phyloP scores from a whole-genome alignment of 37 sponge, comb jelly and placozoan species.

The Oopsacas minuta region DNA sequence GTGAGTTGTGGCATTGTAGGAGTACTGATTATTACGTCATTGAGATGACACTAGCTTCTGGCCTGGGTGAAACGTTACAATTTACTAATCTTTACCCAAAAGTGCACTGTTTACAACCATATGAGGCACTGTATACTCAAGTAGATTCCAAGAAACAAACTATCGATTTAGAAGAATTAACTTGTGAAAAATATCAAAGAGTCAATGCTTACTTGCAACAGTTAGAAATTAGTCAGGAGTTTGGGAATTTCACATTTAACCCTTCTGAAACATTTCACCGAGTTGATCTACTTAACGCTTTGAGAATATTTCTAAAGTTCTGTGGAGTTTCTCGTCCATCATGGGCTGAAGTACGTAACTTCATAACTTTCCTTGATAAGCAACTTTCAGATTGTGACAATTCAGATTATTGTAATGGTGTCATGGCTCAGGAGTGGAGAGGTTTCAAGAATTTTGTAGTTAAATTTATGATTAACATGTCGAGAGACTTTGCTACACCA shows the following conservation, averaged over 20 bases:
- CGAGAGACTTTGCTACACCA: slow-evolving; percentile 26
- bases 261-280: neutral
- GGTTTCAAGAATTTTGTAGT: slow-evolving; percentile 63
- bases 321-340: slow-evolving; percentile 62
- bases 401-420: slow-evolving; percentile 34
- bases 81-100: neutral
- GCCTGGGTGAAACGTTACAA: neutral
- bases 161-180: slow-evolving; percentile 45
- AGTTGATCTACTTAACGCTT: neutral
- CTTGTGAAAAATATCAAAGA: slow-evolving; percentile 36
- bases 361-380: slow-evolving; percentile 56
- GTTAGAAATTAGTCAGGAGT: neutral
- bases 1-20: slow-evolving; percentile 2
- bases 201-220: slow-evolving; percentile 47
- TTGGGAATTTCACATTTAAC: slow-evolving; percentile 38
- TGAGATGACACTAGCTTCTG: neutral
- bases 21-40: neutral
- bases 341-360: slow-evolving; percentile 70
- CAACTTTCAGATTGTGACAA: slow-evolving; percentile 66
- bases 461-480: slow-evolving; percentile 79
- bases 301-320: slow-evolving; percentile 8
- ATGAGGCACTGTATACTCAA: neutral
- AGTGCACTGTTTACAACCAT: neutral
- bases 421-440: neutral
- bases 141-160: neutral